Base-by-base conservation (phyloP, 2,113 vertebrate genomes). In the human (Homo sapiens) region DNA sequence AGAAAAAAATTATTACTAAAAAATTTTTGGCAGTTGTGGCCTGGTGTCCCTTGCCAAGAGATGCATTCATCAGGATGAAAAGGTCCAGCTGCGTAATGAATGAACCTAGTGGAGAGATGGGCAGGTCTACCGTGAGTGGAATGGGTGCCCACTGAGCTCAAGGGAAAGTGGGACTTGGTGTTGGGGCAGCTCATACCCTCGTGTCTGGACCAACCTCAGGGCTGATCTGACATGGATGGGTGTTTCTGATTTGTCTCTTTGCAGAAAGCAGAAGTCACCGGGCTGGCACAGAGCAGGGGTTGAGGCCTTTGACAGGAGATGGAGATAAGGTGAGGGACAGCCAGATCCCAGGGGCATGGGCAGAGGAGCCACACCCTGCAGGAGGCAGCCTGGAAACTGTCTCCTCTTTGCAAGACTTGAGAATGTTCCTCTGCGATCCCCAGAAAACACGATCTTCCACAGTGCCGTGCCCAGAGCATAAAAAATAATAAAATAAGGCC, bases 251-350 rank as follows among this genome's bases (percentile, higher is more conserved):
- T 48, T 0, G 0, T 18, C 0, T 97, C 25, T 25, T 61, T 83
- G 55, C 94, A 93, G 91, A 96, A 97, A 97, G 97, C 57, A 70
- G 0, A 1, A 92, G 82, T 20, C 43, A 43, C 93, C 90, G 2
- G 30, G 89, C 75, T 92, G 59, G 32, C 11, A 64, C 76, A 27
- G 76, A 81, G 30, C 17, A 23, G 30, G 43, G 72, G 5, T 32
- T 35, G 57, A 81, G 35, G 70, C 7, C 40, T 88, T 70, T 52
- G 68, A 61, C 48, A 40, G 27, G 72, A 59, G 55, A 22, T 12
- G 38, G 50, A 89, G 66, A 95, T 5, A 55, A 81, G 43, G 35
- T 2, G 45, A 81, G 18, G 64, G 9, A n/a, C 50, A 13, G 27
- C 23, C 2, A 22, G 68, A 79, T 52, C 59, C 79, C 22, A 45